Evolutionary conservation across 1,140 invertebrate genomes (phyloP).

Genomic region (Caerostris darwini): DNA sequence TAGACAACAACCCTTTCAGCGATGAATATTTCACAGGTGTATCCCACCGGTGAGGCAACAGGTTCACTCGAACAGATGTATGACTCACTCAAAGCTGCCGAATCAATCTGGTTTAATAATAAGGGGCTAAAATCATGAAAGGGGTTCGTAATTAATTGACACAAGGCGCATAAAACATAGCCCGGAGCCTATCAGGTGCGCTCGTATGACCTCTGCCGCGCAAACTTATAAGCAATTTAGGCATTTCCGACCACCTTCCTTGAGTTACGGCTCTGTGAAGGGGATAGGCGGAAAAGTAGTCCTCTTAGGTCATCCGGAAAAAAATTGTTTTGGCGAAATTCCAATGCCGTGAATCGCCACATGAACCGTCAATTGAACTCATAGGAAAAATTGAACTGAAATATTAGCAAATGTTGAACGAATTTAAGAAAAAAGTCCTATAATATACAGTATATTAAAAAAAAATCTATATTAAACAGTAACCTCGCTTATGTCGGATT

Average conservation of each 20-base stretch:
- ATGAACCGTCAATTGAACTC: too few relatives aligned
- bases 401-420: too few relatives aligned
- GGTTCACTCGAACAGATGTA: not conserved
- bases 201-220: conserved; percentile 20
- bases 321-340: conserved; percentile 3
- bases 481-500: too few relatives aligned
- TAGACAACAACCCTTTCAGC: not conserved
- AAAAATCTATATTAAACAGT: too few relatives aligned
- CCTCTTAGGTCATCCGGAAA: conserved; percentile 1
- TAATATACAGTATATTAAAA: too few relatives aligned
- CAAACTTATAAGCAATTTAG: conserved; percentile 28
- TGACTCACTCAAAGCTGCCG: conserved; percentile 37
- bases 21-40: not conserved
- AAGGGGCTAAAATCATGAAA: not conserved
- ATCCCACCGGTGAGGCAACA: not conserved
- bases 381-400: too few relatives aligned
- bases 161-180: not conserved
- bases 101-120: not conserved
- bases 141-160: conserved; percentile 38
- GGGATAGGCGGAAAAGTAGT: not conserved
- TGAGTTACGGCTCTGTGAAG: not conserved
- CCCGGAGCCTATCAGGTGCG: conserved; percentile 45
- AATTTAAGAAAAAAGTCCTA: too few relatives aligned
- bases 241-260: conserved; percentile 37
- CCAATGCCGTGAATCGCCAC: not conserved